A percentile compares a stretch with the other conserved stretches of the same genome.
These are phyloP conservation scores for Ganaspis brasiliensis DNA, from an alignment of 2,888 invertebrate genomes.

Conservation along the genomic window DNA sequence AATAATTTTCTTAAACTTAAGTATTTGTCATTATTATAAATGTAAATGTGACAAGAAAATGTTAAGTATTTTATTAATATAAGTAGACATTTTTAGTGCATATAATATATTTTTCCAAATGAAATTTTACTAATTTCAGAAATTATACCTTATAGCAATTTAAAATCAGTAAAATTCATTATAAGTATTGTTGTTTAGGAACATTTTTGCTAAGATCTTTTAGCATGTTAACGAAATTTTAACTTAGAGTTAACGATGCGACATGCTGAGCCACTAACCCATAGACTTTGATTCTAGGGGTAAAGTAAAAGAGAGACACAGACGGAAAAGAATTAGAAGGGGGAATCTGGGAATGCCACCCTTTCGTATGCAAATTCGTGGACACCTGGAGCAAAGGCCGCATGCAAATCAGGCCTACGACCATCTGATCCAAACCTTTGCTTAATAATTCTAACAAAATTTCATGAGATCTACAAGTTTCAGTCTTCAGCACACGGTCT, in stretches of 20 bases:
- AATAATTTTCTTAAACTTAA: no score
- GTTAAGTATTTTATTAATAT: no score
- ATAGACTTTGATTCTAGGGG: slow-evolving; percentile 68
- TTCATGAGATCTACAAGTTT: slow-evolving; percentile 33
- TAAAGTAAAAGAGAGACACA: slow-evolving; percentile 54
- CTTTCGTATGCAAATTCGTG: slow-evolving; percentile 79
- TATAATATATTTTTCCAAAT: no score
- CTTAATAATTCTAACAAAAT: slow-evolving; percentile 52
- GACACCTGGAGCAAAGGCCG: slow-evolving; percentile 79
- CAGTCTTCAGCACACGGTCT: neutral
- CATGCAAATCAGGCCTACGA: slow-evolving; percentile 76
- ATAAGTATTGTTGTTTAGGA: neutral
- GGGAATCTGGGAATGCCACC: slow-evolving; percentile 74
- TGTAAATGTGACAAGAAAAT: no score
- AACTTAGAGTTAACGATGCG: slow-evolving; percentile 66
- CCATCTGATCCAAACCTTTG: slow-evolving; percentile 70
- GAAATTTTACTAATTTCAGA: no score
- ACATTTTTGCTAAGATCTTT: slow-evolving; percentile 14
- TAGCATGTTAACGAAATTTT: slow-evolving; percentile 50
- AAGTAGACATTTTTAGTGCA: no score
- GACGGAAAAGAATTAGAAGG: slow-evolving; percentile 55
- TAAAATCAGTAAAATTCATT: neutral
- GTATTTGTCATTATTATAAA: no score
- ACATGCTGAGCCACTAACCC: slow-evolving; percentile 77
- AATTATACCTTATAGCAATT: no score